Evolutionary conservation across 2,888 invertebrate genomes (phyloP).

Genomic region (Napeogenes inachia): DNA sequence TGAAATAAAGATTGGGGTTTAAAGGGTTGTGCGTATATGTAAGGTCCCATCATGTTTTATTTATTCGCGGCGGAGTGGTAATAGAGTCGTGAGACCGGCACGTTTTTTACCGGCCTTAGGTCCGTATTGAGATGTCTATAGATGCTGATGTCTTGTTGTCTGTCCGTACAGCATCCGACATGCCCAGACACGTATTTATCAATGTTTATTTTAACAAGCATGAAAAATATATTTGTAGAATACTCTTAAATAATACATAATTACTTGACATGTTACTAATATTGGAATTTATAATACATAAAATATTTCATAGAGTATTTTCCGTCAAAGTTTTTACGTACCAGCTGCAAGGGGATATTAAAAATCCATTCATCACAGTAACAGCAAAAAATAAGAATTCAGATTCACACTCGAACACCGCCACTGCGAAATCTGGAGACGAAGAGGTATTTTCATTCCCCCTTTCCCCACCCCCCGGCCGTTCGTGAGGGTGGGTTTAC

Average conservation of each 20-base stretch:
- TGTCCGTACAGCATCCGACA: constrained; percentile 68
- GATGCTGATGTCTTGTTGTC: constrained; percentile 74
- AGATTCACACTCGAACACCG: constrained; percentile 70
- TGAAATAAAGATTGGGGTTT: constrained; percentile 26
- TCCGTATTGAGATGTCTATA: constrained; percentile 73
- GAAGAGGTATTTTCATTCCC: constrained; percentile 62
- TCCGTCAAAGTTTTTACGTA: constrained; percentile 48
- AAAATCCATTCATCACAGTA: constrained; percentile 70
- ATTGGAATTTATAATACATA: constrained; percentile 5
- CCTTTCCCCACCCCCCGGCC: constrained; percentile 46
- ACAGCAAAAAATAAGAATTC: constrained; percentile 69
- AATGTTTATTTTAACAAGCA: constrained; percentile 43
- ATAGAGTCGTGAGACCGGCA: constrained; percentile 74
- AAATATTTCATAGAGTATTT: constrained; percentile 41
- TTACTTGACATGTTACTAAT: neutral
- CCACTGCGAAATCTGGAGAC: constrained; percentile 68
- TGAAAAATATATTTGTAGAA: constrained; percentile 8
- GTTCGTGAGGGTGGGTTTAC: constrained; percentile 44
- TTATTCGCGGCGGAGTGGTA: constrained; percentile 72
- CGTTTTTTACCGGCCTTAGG: constrained; percentile 70
- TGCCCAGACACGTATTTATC: constrained; percentile 67
- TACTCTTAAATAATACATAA: neutral
- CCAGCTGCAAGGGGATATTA: constrained; percentile 69
- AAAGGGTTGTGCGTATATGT: constrained; percentile 36
- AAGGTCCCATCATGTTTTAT: constrained; percentile 77